These are phyloP conservation scores for Ornithorhynchus anatinus DNA, from an alignment of 2,113 vertebrate species.

Conservation along the genomic window DNA sequence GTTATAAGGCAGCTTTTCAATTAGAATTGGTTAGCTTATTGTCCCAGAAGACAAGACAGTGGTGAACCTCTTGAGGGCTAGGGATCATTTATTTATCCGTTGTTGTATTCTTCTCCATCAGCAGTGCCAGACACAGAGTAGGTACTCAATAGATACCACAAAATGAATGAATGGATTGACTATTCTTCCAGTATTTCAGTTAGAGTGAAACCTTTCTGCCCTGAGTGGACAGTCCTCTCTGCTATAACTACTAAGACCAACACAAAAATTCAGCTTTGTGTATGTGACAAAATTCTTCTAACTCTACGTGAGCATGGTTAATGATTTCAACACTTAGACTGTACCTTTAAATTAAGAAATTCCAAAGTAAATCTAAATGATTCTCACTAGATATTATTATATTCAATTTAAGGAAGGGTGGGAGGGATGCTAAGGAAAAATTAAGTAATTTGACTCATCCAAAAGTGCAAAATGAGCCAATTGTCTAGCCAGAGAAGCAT, in stretches of 20 bases:
- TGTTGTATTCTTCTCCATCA: too few relatives aligned
- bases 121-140: too few relatives aligned
- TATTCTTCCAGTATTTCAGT: neutral
- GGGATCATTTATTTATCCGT: too few relatives aligned
- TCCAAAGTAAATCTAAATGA: slow-evolving; percentile 21
- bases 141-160: too few relatives aligned
- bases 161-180: too few relatives aligned
- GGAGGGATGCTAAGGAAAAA: too few relatives aligned
- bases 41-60: slow-evolving; percentile 32
- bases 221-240: slow-evolving; percentile 15
- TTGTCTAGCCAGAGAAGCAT: slow-evolving; percentile 13
- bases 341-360: slow-evolving; percentile 24
- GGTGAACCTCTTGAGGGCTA: too few relatives aligned
- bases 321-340: slow-evolving; percentile 26
- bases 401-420: neutral
- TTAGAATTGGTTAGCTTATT: slow-evolving; percentile 31
- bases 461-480: too few relatives aligned
- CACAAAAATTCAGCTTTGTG: slow-evolving; percentile 17
- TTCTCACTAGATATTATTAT: neutral
- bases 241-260: neutral
- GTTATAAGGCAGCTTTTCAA: slow-evolving; percentile 28
- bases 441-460: too few relatives aligned
- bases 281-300: neutral
- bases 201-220: neutral
- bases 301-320: too few relatives aligned